phyloP scores from a whole-genome alignment of 2,113 vertebrate species.

The Erythrocercus mccallii region DNA sequence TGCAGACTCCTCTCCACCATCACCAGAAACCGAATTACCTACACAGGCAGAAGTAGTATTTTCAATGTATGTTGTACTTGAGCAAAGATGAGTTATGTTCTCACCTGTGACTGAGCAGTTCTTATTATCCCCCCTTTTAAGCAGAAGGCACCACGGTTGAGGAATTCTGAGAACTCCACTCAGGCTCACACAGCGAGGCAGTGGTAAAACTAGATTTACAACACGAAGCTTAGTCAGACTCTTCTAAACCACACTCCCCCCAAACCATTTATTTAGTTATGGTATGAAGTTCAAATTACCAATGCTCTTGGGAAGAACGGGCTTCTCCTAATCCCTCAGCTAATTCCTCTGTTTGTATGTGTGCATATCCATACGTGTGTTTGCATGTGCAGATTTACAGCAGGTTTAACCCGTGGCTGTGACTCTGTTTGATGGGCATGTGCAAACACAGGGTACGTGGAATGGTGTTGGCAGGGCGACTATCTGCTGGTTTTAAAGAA shows the following conservation, averaged over 20 bases:
- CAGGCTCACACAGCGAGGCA: neutral
- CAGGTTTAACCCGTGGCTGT: neutral
- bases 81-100: neutral
- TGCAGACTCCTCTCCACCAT: neutral
- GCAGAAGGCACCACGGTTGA: neutral
- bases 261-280: neutral
- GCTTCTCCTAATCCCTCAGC: neutral
- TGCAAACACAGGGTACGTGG: neutral
- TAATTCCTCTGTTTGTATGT: neutral
- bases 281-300: neutral
- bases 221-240: neutral
- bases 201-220: conserved; percentile 16
- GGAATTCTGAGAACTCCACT: neutral
- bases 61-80: neutral
- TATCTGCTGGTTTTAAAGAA: neutral
- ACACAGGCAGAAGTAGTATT: neutral
- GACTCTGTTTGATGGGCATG: neutral
- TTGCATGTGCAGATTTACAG: neutral
- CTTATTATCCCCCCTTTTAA: neutral
- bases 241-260: neutral
- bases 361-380: rapidly evolving
- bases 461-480: neutral
- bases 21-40: neutral
- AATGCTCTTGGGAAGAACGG: neutral
- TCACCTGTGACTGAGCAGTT: neutral